A percentile compares a stretch with the other conserved stretches of the same genome.
Evolutionary conservation across 2,113 vertebrate species (phyloP).

Genomic region (Synodontis membranacea): DNA sequence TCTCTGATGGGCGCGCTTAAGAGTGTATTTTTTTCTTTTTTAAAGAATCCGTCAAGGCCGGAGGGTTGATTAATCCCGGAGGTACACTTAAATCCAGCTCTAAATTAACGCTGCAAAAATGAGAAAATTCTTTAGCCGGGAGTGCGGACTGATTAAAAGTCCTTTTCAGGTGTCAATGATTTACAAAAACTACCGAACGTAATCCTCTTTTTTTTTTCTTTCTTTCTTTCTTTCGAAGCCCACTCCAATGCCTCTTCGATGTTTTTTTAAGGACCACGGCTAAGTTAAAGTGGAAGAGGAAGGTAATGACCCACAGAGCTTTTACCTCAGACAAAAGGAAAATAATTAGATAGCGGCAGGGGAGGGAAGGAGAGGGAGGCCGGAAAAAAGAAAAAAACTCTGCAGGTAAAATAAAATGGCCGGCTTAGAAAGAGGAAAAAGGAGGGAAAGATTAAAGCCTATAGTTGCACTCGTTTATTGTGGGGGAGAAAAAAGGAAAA

Average conservation of each 20-base stretch:
- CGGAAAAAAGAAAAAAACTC: neutral
- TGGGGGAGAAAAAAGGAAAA: neutral
- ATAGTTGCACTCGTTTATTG: conserved; percentile 21
- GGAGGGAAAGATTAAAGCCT: conserved; percentile 9
- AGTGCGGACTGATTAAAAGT: conserved; percentile 28
- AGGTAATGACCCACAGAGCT: conserved; percentile 48
- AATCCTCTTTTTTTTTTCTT: conserved; percentile 51
- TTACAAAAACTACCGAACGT: conserved; percentile 52
- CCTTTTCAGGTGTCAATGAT: conserved; percentile 56
- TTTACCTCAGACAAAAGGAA: conserved; percentile 44
- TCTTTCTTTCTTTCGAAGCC: conserved; percentile 30
- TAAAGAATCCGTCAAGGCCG: conserved; percentile 42
- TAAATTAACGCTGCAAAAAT: conserved; percentile 55
- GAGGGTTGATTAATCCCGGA: conserved; percentile 52
- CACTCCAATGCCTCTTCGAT: conserved; percentile 18
- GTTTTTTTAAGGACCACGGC: conserved; percentile 33
- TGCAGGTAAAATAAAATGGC: conserved; percentile 37
- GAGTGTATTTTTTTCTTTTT: neutral
- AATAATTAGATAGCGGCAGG: conserved; percentile 27
- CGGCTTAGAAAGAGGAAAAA: conserved; percentile 1
- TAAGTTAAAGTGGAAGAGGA: conserved; percentile 32
- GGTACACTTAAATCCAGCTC: conserved; percentile 53
- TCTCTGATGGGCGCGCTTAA: conserved; percentile 48
- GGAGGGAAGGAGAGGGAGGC: neutral
- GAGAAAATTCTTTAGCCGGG: conserved; percentile 44